Base-by-base conservation (phyloP, 1,140 invertebrate genomes). In the Hydropsyche tenuis region DNA sequence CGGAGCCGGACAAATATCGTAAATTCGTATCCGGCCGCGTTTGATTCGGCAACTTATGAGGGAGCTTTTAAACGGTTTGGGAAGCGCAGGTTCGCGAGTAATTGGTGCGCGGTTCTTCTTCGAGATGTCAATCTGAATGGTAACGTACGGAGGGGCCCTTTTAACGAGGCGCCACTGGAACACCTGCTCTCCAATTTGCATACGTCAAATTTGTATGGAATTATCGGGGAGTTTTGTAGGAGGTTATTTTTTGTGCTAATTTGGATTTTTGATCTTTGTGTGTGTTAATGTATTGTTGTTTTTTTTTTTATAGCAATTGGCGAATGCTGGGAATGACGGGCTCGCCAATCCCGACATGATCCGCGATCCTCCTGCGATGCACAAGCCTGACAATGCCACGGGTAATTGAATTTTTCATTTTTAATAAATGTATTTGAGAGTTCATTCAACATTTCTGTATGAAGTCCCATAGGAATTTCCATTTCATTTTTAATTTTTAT, bases 331-430 rank as follows among this genome's bases (percentile, higher is more conserved):
- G 76, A 60, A 77, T 77, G 76, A 73, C 79, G 81, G 73, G 79
- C 82, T 80, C 82, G 80, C 84, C 79, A 76, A 75, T 77, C 37
- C 74, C 80, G 80, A 79, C 73, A 85, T 86, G 85, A 86, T 86
- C 76, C 85, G 84, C 73, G 85, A 86, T 75, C 85, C 83, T 68
- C 85, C 85, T 79, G 84, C 85, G 80, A 86, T 85, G 84, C 84
- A 86, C 78, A 86, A 85, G 72, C 81, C 85, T 64, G 85, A 86
- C 70, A 84, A 79, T 78, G 77, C 80, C 71, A 81, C 79, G 76
- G 83, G 84, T 85, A 79, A 84, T 82, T 60, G 23, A 56, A 22
- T 56, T 22, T 16, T 37, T 37, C 30, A 37, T 4, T 37, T 37
- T 37, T 37, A 37, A 4, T 9, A 37, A 37, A n/a, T n/a, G n/a